Evolutionary conservation across 2,113 vertebrate species (phyloP), one percentile per base, ranked within the genome.

Genomic region (Chrysemys picta): DNA sequence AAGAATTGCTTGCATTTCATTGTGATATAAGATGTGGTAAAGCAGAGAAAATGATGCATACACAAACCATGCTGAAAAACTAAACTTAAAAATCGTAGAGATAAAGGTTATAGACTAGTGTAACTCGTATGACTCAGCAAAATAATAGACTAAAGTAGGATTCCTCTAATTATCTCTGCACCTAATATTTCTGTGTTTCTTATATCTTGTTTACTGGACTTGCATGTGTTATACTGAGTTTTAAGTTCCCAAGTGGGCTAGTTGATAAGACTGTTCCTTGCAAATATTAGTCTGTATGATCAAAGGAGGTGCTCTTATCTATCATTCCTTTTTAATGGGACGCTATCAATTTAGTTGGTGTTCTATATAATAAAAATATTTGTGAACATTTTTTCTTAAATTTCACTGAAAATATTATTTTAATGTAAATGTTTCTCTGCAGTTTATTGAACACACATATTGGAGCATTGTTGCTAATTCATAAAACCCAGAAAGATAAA

Each of bases 1-100:
- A 56, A 65, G 72, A 87, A 91, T 95, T 95, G 65, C 47, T 42
- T n/a, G 56, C 24, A 53, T 80, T 91, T 93, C 82, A 35, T 89
- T 93, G 24, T 0, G 1, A 75, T 80, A 69, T 19, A 87, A 92
- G 84, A 80, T 90, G 52, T 93, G 87, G 17, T 87, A 47, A 75
- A 87, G 52, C 52, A 80, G 49, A 93, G 53, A 49, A 88, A 91
- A 85, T 76, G 69, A 76, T 96, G 88, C 75, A 29, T 4, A 1
- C 38, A 27, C 27, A 54, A 83, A 16, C 3, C 47, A 88, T 0
- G 88, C 75, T 88, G 81, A 78, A 94, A 96, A 84, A 50, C 53
- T 57, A 54, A 49, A 22, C 49, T 80, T 62, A 31, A 62, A 86
- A 17, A 57, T 92, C 0, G 0, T 11, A 91, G 47, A 42, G 81